Evolutionary conservation across 1,140 invertebrate genomes (phyloP), one percentile per base, ranked within the genome.

Genomic region (Arion vulgaris): DNA sequence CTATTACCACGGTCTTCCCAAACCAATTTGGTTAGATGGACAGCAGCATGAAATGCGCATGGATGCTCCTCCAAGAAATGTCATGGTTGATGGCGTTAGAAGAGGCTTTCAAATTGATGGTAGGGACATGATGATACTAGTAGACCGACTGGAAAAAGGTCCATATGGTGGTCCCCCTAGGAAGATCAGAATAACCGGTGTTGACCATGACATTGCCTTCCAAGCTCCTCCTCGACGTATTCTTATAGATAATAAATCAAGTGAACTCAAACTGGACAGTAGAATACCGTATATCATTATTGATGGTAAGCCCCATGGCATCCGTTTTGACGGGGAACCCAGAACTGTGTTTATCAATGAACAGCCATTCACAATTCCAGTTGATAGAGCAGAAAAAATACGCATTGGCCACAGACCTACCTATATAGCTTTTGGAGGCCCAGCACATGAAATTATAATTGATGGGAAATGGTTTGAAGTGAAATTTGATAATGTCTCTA

Each of bases 321-420:
- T 99, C 45, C 94, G 95, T 86, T 95, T 99, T 83, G 98, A 98
- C 51, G 96, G 96, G 34, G 98, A 98, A 0, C 97, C 97, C 0
- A 94, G 97, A 77, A 98, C 99, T 91, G 93, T 99, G 0, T 97
- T 95, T 85, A 95, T 99, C 39, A 96, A 99, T 91, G 95, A 95
- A 32, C 93, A 84, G 39, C 77, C 87, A 94, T 95, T 94, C 68
- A 94, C 96, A 88, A 94, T 96, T 68, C 95, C 96, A 0, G 94
- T 98, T 91, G 95, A 96, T 11, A 96, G 96, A 90, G 94, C 96
- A 15, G 96, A 97, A 90, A 95, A 90, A 72, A 86, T 92, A 41
- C 93, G 95, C 84, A 94, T 98, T 15, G 95, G 96, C 79, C 95
- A 95, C 26, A 94, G 95, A 72, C 94, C 95, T 41, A 95, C 96